These are phyloP conservation scores for Calliopsis andreniformis DNA, from an alignment of 1,140 invertebrate species.

Conservation along the genomic window DNA sequence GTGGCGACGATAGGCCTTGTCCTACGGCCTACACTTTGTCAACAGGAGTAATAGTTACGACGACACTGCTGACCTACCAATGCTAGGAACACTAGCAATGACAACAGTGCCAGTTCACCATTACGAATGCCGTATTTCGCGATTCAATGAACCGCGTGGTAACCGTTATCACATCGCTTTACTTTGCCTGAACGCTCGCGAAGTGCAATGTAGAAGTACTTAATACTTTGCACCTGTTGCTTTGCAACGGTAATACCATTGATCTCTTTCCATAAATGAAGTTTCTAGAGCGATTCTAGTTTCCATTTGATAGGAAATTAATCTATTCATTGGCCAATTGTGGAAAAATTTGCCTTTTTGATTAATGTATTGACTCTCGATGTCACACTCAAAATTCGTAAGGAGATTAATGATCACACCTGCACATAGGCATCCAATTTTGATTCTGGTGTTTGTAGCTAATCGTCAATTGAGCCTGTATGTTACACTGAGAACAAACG, in stretches of 20 bases:
- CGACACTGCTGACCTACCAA: background rate
- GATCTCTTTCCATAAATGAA: too few species aligned
- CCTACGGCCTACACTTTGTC: conserved; percentile 52
- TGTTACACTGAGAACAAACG: background rate
- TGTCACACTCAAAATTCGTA: background rate
- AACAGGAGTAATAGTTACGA: conserved; percentile 26
- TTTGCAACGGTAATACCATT: too few species aligned
- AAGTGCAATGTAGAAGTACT: conserved; percentile 16
- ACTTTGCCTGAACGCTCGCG: conserved; percentile 35
- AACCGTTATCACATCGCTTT: conserved; percentile 46
- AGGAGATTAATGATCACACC: conserved; percentile 38
- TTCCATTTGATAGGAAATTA: too few species aligned
- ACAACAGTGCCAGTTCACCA: conserved; percentile 40
- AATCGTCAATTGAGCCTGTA: background rate
- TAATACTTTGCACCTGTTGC: too few species aligned
- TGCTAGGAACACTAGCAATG: background rate
- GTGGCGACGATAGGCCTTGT: conserved; percentile 60
- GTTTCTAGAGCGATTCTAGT: too few species aligned
- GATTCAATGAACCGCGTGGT: conserved; percentile 35
- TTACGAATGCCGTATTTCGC: conserved; percentile 21
- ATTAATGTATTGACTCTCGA: too few species aligned
- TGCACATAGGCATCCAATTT: conserved; percentile 65
- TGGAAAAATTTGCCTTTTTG: too few species aligned
- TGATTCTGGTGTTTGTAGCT: conserved; percentile 16
- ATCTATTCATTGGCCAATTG: too few species aligned